phyloP scores from a whole-genome alignment of 2,797 vertebrate genomes.

The Aulostomus chinensis region DNA sequence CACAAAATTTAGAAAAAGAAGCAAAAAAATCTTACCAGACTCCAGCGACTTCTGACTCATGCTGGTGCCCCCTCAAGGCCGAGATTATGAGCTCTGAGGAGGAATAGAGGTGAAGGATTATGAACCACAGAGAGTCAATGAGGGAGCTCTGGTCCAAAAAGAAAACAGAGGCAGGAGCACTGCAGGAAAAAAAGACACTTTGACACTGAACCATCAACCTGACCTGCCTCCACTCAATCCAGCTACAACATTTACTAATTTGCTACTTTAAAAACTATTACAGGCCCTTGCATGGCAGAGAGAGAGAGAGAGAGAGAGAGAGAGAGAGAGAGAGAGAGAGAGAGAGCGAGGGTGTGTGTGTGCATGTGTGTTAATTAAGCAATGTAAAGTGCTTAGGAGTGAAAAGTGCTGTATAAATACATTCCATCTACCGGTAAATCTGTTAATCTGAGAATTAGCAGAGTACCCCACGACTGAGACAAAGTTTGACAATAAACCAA shows the following conservation, averaged over 20 bases:
- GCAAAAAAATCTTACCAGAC: conserved; percentile 72
- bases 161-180: not conserved
- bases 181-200: not conserved
- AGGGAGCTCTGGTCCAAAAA: conserved; percentile 22
- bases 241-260: not conserved
- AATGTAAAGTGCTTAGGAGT: no score
- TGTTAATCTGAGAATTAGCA: no score
- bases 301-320: no score
- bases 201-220: not conserved
- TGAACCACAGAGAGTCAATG: conserved; percentile 14
- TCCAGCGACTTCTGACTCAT: conserved; percentile 81
- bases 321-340: no score
- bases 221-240: not conserved
- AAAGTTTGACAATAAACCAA: no score
- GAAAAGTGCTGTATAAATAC: no score
- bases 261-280: not conserved
- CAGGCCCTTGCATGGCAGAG: no score
- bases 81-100: conserved; percentile 55
- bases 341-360: no score
- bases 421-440: no score
- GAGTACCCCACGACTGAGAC: no score
- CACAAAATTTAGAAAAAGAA: not conserved
- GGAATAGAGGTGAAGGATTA: conserved; percentile 44
- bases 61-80: conserved; percentile 66
- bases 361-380: no score